Evolutionary conservation across 2,113 vertebrate species (phyloP).

Genomic region (Nansenia antarctica): DNA sequence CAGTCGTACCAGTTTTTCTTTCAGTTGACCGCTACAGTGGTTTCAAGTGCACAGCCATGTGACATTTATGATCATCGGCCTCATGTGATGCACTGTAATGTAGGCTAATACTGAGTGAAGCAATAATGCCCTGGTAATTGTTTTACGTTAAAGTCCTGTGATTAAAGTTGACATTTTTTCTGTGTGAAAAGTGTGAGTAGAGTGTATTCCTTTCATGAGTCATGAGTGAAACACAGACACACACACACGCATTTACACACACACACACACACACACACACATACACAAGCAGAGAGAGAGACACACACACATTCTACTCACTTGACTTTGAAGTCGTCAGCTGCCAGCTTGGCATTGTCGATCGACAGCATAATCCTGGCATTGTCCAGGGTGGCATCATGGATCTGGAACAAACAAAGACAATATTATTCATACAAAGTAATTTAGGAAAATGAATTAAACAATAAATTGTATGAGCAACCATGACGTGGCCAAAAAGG

Average conservation of each 20-base stretch:
- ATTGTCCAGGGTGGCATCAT: conserved; percentile 68
- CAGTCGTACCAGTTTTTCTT: conserved; percentile 34
- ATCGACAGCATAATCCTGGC: conserved; percentile 78
- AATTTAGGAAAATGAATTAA: too few relatives aligned
- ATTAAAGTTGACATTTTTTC: neutral
- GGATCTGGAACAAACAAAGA: conserved; percentile 66
- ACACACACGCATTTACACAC: too few relatives aligned
- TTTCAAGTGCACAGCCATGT: neutral
- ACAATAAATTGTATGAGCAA: too few relatives aligned
- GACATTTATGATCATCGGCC: neutral
- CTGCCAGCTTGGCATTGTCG: conserved; percentile 84
- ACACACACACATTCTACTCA: too few relatives aligned
- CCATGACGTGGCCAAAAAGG: neutral
- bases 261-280: too few relatives aligned
- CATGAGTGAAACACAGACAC: too few relatives aligned
- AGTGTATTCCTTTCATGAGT: neutral
- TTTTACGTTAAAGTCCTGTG: neutral
- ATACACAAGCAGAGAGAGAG: too few relatives aligned
- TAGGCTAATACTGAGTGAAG: too few relatives aligned
- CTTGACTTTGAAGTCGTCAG: conserved; percentile 87
- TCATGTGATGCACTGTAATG: neutral
- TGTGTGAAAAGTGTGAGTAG: too few relatives aligned
- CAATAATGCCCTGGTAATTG: neutral
- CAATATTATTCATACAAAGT: too few relatives aligned
- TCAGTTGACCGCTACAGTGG: conserved; percentile 2